A percentile compares a stretch with the other conserved stretches of the same genome.
These are phyloP conservation scores for Porites cylindrica DNA, from an alignment of 92 coral and sea anemone genomes.

Conservation along the genomic window DNA sequence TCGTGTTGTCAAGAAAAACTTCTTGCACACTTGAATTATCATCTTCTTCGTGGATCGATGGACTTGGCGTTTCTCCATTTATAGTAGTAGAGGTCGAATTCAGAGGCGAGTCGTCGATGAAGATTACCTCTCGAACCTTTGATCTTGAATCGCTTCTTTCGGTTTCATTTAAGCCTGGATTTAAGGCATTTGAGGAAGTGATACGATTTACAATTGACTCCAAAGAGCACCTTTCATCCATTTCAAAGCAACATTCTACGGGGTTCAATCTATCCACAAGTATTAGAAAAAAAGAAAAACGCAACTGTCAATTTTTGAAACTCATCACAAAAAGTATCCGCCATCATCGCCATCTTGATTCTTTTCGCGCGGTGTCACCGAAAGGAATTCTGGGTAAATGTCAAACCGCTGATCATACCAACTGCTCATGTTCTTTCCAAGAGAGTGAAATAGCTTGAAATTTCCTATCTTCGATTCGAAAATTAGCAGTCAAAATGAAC, in stretches of 20 bases:
- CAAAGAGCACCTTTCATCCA: constrained; percentile 11
- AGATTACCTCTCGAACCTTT: constrained; percentile 29
- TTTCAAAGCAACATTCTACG: background rate
- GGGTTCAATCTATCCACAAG: background rate
- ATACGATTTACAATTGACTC: background rate
- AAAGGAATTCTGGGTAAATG: constrained; percentile 24
- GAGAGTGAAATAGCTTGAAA: background rate
- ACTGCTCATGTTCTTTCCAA: background rate
- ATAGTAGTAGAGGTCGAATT: background rate
- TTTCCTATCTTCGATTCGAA: background rate
- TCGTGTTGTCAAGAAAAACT: background rate
- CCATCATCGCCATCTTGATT: background rate
- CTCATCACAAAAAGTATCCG: background rate
- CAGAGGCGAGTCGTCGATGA: constrained; percentile 39
- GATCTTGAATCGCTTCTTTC: constrained; percentile 4
- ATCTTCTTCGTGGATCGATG: constrained; percentile 30
- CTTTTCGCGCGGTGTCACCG: constrained; percentile 17
- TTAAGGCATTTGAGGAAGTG: constrained; percentile 7
- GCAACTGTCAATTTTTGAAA: background rate
- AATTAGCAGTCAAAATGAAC: constrained; percentile 67
- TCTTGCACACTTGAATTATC: constrained; percentile 10
- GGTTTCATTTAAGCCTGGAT: constrained; percentile 1
- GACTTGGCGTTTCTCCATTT: constrained; percentile 21
- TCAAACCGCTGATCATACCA: constrained; percentile 1
- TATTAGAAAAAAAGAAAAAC: background rate